These are phyloP conservation scores for Drosophila persimilis DNA, from an alignment of 1,140 invertebrate species.

Conservation along the genomic window DNA sequence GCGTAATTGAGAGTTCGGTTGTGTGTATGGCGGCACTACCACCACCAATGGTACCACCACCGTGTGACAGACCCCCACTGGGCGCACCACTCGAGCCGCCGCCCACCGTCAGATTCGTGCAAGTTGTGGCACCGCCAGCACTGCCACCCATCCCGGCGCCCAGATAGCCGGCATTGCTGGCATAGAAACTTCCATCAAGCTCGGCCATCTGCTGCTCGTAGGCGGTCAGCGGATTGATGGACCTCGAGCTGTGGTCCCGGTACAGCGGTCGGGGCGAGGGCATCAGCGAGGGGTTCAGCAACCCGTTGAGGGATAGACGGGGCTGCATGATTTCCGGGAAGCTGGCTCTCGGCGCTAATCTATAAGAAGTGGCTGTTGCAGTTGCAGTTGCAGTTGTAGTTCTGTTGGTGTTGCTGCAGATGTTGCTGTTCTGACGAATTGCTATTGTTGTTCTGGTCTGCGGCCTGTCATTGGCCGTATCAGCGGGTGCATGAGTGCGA, in stretches of 20 bases:
- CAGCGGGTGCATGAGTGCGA: slow-evolving; percentile 21
- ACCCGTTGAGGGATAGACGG: slow-evolving; percentile 78
- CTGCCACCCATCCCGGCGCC: slow-evolving; percentile 69
- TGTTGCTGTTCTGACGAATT: slow-evolving; percentile 26
- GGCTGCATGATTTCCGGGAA: slow-evolving; percentile 80
- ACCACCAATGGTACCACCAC: slow-evolving; percentile 10
- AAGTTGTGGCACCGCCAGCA: slow-evolving; percentile 65
- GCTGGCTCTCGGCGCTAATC: slow-evolving; percentile 65
- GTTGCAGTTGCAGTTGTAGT: slow-evolving; percentile 19
- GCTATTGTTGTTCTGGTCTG: slow-evolving; percentile 15
- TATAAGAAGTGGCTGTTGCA: slow-evolving; percentile 28
- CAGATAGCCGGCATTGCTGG: slow-evolving; percentile 71
- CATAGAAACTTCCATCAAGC: slow-evolving; percentile 75
- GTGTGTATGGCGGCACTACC: slow-evolving; percentile 64
- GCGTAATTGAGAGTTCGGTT: slow-evolving; percentile 79
- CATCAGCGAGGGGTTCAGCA: slow-evolving; percentile 77
- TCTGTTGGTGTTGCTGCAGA: slow-evolving; percentile 21
- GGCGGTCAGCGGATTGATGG: slow-evolving; percentile 77
- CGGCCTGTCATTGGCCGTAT: slow-evolving; percentile 16
- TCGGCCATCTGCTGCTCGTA: slow-evolving; percentile 82
- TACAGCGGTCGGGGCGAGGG: slow-evolving; percentile 78
- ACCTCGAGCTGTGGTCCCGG: slow-evolving; percentile 75
- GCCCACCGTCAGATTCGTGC: slow-evolving; percentile 63
- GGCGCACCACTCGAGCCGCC: slow-evolving; percentile 34
- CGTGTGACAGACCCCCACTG: slow-evolving; percentile 29